Percentiles rank a stretch among this genome's conserved stretches.
These are phyloP conservation scores for Gallinago solitaria DNA, from an alignment of 2,797 vertebrate species.

Conservation along the genomic window DNA sequence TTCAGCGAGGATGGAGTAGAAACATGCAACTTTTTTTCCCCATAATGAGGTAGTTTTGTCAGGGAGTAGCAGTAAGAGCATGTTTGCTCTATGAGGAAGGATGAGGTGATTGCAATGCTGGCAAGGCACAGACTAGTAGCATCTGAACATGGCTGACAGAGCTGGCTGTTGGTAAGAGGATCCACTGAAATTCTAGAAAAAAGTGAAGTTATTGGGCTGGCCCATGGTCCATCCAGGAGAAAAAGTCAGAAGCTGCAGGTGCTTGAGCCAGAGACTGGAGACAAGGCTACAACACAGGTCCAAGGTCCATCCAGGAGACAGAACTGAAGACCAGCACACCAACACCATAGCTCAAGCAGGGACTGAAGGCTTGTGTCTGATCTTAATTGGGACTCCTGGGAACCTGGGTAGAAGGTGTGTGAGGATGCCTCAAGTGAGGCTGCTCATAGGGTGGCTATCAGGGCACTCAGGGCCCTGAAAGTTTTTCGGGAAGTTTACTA, in stretches of 20 bases:
- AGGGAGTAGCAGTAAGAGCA: neutral
- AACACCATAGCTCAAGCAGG: neutral
- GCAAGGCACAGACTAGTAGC: neutral
- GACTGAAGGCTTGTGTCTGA: neutral
- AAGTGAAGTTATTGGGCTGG: neutral
- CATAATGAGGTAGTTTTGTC: neutral
- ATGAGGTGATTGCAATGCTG: neutral
- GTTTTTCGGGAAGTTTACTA: neutral
- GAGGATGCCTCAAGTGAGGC: neutral
- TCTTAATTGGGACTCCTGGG: neutral
- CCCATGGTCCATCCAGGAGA: neutral
- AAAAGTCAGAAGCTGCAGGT: neutral
- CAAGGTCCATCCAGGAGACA: neutral
- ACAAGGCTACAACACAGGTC: neutral
- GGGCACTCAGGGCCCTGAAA: neutral
- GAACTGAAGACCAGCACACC: neutral
- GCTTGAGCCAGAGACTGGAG: neutral
- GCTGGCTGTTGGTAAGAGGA: neutral
- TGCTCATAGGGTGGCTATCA: neutral
- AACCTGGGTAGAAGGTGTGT: neutral
- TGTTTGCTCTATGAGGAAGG: rapidly evolving
- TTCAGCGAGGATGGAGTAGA: neutral
- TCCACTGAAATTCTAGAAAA: neutral
- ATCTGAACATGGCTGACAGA: neutral
- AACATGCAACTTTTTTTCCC: neutral